Conservation (phyloP, 2,113 vertebrate species). For the Entosphenus tridentatus region DNA sequence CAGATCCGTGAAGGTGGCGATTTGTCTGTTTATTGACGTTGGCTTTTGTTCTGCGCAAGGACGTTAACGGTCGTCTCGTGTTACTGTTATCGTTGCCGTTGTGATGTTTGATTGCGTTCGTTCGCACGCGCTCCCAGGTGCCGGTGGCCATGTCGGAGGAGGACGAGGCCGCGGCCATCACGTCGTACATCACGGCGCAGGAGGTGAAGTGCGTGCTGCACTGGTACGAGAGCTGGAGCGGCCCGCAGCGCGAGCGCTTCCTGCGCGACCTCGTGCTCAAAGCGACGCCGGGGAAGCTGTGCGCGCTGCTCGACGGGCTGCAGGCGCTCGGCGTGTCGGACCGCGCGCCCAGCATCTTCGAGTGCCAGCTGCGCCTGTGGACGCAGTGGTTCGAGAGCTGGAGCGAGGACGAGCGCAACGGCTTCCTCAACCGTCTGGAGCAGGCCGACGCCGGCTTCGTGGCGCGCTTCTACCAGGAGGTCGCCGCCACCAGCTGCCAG, state of each 20-base stretch:
- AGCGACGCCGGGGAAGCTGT: constrained; percentile 53
- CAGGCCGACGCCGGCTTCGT: constrained; percentile 36
- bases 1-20: no score
- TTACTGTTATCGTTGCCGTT: no score
- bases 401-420: constrained; percentile 48
- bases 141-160: no score
- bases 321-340: constrained; percentile 29
- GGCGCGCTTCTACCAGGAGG: constrained; percentile 35
- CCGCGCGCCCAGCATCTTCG: constrained; percentile 46
- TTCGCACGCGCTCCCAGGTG: no score
- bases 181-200: constrained; percentile 46
- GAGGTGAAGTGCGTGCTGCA: constrained; percentile 53
- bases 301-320: constrained; percentile 40
- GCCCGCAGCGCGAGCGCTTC: constrained; percentile 35
- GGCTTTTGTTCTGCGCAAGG: no score
- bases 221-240: constrained; percentile 47
- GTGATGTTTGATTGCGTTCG: no score
- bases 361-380: constrained; percentile 63
- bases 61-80: no score
- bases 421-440: constrained; percentile 41
- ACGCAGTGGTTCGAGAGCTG: constrained; percentile 65
- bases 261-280: constrained; percentile 46
- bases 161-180: constrained; percentile 12
- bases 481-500: constrained; percentile 39
- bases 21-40: no score